Base-by-base conservation (phyloP, 2,113 vertebrate genomes). In the Ptilonorhynchus violaceus region DNA sequence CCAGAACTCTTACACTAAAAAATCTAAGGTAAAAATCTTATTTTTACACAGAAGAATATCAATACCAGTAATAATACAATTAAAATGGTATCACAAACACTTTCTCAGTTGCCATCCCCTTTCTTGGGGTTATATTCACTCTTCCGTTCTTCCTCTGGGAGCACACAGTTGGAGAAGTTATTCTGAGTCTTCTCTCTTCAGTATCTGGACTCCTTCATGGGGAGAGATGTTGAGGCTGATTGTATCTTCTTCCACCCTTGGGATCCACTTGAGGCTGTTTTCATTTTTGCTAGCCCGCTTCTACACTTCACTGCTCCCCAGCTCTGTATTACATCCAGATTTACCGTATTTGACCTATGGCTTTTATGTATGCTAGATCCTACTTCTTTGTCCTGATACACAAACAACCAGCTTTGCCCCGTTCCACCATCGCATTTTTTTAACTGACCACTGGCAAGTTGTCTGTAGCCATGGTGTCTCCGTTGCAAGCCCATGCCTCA, bases 401-500 rank as follows among this genome's bases (percentile, higher is more conserved):
- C 1, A 2, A 50, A 7, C n/a, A 63, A 37, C 1, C 8, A 16
- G 2, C 46, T 50, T 59, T 81, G n/a, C 10, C 28, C 33, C 12
- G 22, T 24, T 85, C 33, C 27, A 46, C 13, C 15, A 58, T 37
- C 35, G 11, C 3, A 5, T 75, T 72, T 66, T 49, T 64, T 63
- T 22, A 49, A 19, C 28, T 12, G 39, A 46, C 19, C 22, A 11
- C 31, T 15, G 24, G 5, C 22, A 80, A 46, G 6, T 27, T 77
- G 21, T 46, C 56, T 42, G 4, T 14, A 60, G 17, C 12, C 13
- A 16, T 1, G 1, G 13, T 6, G 8, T n/a, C 17, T 49, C 46
- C 6, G 0, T 9, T 35, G 9, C 13, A 53, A 82, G 10, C 6
- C 10, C 41, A 2, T 1, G 3, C 20, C 10, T 52, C 28, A 15